These are phyloP conservation scores for Coendou prehensilis DNA, from an alignment of 2,797 vertebrate genomes.

Conservation along the genomic window DNA sequence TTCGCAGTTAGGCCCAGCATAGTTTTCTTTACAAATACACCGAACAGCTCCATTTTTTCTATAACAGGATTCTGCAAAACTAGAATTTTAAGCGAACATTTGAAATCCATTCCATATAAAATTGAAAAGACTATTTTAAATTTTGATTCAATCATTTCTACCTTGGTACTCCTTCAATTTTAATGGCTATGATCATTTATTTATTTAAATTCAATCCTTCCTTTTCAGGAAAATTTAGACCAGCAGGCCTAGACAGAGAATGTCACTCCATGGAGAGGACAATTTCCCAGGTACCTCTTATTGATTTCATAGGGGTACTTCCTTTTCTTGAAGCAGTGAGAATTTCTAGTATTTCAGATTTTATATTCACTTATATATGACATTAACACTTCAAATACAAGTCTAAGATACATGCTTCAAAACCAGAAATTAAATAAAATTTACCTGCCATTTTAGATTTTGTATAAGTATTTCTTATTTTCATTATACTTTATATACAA, in stretches of 20 bases:
- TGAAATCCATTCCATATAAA: constrained; percentile 68
- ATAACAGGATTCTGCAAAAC: constrained; percentile 96
- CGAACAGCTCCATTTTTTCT: constrained; percentile 90
- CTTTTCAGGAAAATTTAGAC: neutral
- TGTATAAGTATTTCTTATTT: neutral
- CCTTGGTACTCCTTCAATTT: neutral
- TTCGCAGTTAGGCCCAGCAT: constrained; percentile 96
- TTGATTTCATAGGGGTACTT: neutral
- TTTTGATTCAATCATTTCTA: constrained; percentile 37
- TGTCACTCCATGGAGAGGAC: neutral
- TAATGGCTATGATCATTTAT: neutral
- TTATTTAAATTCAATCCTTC: constrained; percentile 38
- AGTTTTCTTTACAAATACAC: constrained; percentile 96
- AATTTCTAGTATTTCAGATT: constrained; percentile 23
- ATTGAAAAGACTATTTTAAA: neutral
- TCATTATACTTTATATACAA: neutral
- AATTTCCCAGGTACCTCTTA: neutral
- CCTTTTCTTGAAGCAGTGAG: constrained; percentile 34
- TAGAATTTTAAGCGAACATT: constrained; percentile 83
- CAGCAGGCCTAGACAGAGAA: constrained; percentile 4
- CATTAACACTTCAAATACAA: neutral
- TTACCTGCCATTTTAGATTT: constrained; percentile 17
- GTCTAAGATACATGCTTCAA: constrained; percentile 34
- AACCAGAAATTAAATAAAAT: constrained; percentile 38
- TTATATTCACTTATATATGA: neutral